Evolutionary conservation across 2,113 vertebrate species (phyloP), one percentile per base, ranked within the genome.

Genomic region (Pseudorectes ferrugineus): DNA sequence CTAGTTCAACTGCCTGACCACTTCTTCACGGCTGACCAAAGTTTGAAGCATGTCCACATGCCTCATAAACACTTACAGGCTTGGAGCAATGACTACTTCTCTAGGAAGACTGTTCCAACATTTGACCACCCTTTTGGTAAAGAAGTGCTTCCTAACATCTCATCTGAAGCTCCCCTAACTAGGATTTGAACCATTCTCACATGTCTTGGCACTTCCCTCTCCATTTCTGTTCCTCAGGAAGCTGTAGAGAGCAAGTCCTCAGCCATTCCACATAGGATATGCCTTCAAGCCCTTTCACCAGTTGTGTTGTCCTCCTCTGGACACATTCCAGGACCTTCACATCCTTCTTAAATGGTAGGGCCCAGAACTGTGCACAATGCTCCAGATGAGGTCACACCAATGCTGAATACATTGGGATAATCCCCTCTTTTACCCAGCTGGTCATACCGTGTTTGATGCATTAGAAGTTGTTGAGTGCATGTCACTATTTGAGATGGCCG

Each of bases 161-260:
- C 9, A 3, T 35, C 33, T 73, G n/a, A 88, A 45, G 24, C 6
- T 38, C 1, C 24, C 17, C 9, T 54, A 26, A 8, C 1, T 3
- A 0, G 4, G 22, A 28, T 55, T 55, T 42, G 40, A 67, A 24
- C 61, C 29, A 25, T 42, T 61, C 18, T 58, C 15, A 19, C 10
- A 3, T 16, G 29, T 73, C 28, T 58, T 59, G 16, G n/a, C 35
- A 36, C 15, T 5, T 36, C 31, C 14, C 31, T 61, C 40, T 61
- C 23, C 48, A 43, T 8, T 28, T 80, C 36, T 33, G 7, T 31
- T 57, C 42, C 28, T 55, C 33, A 40, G 40, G 38, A 62, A 40
- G 24, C 5, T 70, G 16, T 35, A 48, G 65, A n/a, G 40, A 55
- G 11, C 0, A 0, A 55, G 40, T 78, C 25, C 48, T 63, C n/a